Conservation (phyloP, 1,140 invertebrate genomes). For the Agrypnia vestita region DNA sequence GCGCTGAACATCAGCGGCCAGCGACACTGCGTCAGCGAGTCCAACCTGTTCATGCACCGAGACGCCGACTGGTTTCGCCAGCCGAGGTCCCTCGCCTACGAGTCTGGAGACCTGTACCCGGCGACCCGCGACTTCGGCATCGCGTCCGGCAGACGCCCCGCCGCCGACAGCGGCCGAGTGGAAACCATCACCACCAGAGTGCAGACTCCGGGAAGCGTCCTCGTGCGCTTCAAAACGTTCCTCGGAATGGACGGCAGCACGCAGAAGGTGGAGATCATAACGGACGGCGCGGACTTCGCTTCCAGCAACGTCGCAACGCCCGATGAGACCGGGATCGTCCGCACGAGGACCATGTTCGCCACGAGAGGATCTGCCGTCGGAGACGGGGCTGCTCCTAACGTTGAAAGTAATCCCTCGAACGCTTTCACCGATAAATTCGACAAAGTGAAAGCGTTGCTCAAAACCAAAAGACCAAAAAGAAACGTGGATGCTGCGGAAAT, state of each 20-base stretch:
- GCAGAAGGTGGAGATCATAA: constrained; percentile 48
- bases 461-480: constrained; percentile 33
- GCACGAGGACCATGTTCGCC: constrained; percentile 44
- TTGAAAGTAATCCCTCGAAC: background rate
- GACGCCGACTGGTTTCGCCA: constrained; percentile 56
- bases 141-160: constrained; percentile 43
- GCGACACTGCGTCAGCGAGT: constrained; percentile 56
- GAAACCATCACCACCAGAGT: constrained; percentile 48
- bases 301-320: background rate
- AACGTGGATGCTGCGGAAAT: background rate
- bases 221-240: constrained; percentile 51
- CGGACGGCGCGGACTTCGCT: constrained; percentile 24
- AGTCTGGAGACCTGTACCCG: constrained; percentile 28
- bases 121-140: constrained; percentile 36
- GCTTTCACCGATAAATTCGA: constrained; percentile 32
- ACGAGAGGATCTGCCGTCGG: constrained; percentile 8
- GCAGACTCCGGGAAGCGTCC: constrained; percentile 36
- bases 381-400: background rate
- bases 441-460: constrained; percentile 48
- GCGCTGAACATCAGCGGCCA: constrained; percentile 11
- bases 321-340: constrained; percentile 22
- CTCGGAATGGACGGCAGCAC: constrained; percentile 50
- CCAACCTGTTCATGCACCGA: constrained; percentile 54
- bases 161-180: constrained; percentile 26
- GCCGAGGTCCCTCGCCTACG: constrained; percentile 26